phyloP scores from a whole-genome alignment of 2,888 invertebrate species.

The Mythimna vitellina region DNA sequence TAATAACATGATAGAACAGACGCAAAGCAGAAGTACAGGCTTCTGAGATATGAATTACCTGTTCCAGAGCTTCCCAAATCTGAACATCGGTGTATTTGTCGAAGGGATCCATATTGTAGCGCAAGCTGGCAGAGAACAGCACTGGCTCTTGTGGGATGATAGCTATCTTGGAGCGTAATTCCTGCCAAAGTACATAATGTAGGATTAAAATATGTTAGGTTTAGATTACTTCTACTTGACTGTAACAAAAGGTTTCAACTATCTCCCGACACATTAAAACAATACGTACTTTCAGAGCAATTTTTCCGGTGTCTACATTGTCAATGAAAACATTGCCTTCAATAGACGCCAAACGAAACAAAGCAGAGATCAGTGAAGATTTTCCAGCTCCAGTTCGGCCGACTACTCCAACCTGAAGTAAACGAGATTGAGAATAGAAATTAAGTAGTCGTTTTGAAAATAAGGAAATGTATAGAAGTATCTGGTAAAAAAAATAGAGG shows the following conservation, averaged over 20 bases:
- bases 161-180: constrained; percentile 91
- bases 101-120: constrained; percentile 93
- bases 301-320: constrained; percentile 92
- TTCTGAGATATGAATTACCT: constrained; percentile 73
- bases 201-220: background rate
- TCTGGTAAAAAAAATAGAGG: too few relatives aligned
- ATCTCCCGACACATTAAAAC: background rate
- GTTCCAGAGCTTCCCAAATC: constrained; percentile 91
- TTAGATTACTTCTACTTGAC: background rate
- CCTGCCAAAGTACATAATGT: constrained; percentile 78
- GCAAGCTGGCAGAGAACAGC: constrained; percentile 90
- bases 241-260: background rate
- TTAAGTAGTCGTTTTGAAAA: too few relatives aligned
- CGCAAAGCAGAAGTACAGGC: background rate
- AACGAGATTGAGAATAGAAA: background rate
- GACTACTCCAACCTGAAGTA: constrained; percentile 93
- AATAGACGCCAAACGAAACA: constrained; percentile 95
- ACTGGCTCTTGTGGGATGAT: constrained; percentile 92
- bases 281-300: constrained; percentile 91
- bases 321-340: constrained; percentile 95
- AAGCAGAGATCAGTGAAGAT: constrained; percentile 94
- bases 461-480: too few relatives aligned
- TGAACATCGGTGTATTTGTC: constrained; percentile 88
- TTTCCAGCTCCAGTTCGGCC: constrained; percentile 97
- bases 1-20: background rate